Evolutionary conservation across 2,888 invertebrate genomes (phyloP), one percentile per base, ranked within the genome.

Genomic region (Liopterus haemorrhoidalis): DNA sequence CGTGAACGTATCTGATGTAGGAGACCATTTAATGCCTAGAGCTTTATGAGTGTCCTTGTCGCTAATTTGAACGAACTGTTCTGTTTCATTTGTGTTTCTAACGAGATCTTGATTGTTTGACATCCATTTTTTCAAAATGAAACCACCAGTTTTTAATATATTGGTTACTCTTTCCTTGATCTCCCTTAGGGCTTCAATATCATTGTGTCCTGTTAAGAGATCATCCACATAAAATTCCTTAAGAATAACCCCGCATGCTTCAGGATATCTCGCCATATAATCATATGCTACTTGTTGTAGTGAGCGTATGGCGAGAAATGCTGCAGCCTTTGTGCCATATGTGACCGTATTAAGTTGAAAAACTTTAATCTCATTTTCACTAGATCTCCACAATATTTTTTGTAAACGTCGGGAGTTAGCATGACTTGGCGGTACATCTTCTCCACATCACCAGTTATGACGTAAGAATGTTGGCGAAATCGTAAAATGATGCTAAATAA

Each of bases 401-500:
- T 57, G 53, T 20, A 49, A 51, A 22, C 40, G 5, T 51, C 49
- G 20, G 53, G 31, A 0, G 60, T 39, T 6, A 41, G 5, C 6
- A 63, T 52, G n/a, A n/a, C n/a, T 44, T 60, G 59, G 0, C 55
- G 48, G 30, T 58, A 63, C 55, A 62, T 61, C 47, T 59, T 50
- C 4, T 41, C 40, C 3, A 64, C 50, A 36, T 63, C 61, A 2
- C 54, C 58, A 5, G 49, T 50, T 4, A 62, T 27, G 4, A 57
- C 57, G 20, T 56, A 49, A 4, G 41, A 20, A 31, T 57, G 48
- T 2, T 39, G 42, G 14, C 61, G 49, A 54, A 62, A 63, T 14
- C 58, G 49, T 1, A 56, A 4, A 1, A 63, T 12, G 25, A 60
- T 52, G 1, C 54, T 36, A 24, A 58, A 48, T 3, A 63, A 25